phyloP scores from a whole-genome alignment of 2,888 invertebrate species.

The Iselma pallidipennis region DNA sequence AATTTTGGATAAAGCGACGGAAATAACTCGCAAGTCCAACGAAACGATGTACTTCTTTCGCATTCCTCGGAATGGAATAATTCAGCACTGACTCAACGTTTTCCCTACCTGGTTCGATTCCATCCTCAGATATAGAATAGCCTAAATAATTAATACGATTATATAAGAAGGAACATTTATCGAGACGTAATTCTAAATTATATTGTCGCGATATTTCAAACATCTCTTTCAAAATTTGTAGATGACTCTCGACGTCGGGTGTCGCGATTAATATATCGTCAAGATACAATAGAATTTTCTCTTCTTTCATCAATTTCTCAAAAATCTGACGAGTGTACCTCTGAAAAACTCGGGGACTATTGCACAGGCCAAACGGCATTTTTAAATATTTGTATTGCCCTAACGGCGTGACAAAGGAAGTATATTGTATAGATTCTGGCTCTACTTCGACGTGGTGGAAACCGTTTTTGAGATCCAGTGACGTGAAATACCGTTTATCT shows the following conservation, averaged over 20 bases:
- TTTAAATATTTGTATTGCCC: slow-evolving; percentile 31
- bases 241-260: too few species aligned
- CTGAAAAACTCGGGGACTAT: slow-evolving; percentile 31
- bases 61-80: slow-evolving; percentile 21
- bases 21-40: slow-evolving; percentile 18
- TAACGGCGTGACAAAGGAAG: slow-evolving; percentile 31
- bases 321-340: slow-evolving; percentile 5
- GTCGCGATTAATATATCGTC: slow-evolving; percentile 16
- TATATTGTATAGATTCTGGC: slow-evolving; percentile 27
- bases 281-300: slow-evolving; percentile 12
- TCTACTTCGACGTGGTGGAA: slow-evolving; percentile 30
- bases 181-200: slow-evolving; percentile 23
- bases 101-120: slow-evolving; percentile 23
- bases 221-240: slow-evolving; percentile 6
- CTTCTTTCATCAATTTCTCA: background rate
- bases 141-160: slow-evolving; percentile 21
- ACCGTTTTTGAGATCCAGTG: slow-evolving; percentile 31
- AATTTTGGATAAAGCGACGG: slow-evolving; percentile 20
- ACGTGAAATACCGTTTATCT: slow-evolving; percentile 26
- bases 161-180: slow-evolving; percentile 28
- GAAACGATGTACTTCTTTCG: slow-evolving; percentile 18
- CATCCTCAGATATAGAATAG: slow-evolving; percentile 25
- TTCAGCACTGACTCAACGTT: slow-evolving; percentile 25
- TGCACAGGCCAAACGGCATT: slow-evolving; percentile 35
- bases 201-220: slow-evolving; percentile 2